Conservation (phyloP, 1,140 invertebrate genomes). For the Euwallacea fornicatus region DNA sequence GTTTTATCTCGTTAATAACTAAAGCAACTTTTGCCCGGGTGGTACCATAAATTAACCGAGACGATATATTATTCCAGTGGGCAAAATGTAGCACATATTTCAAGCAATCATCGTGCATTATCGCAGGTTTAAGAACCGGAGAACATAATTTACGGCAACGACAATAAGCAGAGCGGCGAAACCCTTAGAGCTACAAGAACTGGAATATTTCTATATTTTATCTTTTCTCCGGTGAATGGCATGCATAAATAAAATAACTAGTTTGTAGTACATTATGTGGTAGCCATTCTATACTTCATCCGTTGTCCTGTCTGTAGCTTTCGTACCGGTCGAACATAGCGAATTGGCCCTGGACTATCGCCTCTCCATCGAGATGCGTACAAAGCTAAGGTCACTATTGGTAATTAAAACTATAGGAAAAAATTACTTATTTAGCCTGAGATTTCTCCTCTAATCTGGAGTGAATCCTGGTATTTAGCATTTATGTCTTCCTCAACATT, state of each 20-base stretch:
- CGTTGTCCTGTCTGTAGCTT: constrained; percentile 21
- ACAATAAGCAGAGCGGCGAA: constrained; percentile 14
- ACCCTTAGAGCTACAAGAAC: constrained; percentile 18
- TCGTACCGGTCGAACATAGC: constrained; percentile 24
- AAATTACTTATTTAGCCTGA: too few relatives aligned
- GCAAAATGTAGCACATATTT: constrained; percentile 10
- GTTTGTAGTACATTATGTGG: constrained; percentile 39
- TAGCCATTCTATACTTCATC: constrained; percentile 36
- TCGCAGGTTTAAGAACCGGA: constrained; percentile 3
- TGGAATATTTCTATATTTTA: constrained; percentile 32
- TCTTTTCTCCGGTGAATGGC: constrained; percentile 29
- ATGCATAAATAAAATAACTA: constrained; percentile 38
- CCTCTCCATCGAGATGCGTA: too few relatives aligned
- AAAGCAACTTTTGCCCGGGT: not conserved
- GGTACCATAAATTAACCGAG: constrained; percentile 7
- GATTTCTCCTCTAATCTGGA: too few relatives aligned
- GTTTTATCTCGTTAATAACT: constrained; percentile 1
- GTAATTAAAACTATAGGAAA: too few relatives aligned
- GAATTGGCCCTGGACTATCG: constrained; percentile 15
- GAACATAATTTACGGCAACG: constrained; percentile 13
- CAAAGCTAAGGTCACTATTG: too few relatives aligned
- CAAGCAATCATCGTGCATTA: constrained; percentile 14
- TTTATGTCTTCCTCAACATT: too few relatives aligned
- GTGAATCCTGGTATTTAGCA: too few relatives aligned
- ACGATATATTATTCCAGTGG: constrained; percentile 6